Percentiles rank a stretch among this genome's conserved stretches.
phyloP scores from a whole-genome alignment of 1,140 invertebrate species.

The Drosophila littoralis region DNA sequence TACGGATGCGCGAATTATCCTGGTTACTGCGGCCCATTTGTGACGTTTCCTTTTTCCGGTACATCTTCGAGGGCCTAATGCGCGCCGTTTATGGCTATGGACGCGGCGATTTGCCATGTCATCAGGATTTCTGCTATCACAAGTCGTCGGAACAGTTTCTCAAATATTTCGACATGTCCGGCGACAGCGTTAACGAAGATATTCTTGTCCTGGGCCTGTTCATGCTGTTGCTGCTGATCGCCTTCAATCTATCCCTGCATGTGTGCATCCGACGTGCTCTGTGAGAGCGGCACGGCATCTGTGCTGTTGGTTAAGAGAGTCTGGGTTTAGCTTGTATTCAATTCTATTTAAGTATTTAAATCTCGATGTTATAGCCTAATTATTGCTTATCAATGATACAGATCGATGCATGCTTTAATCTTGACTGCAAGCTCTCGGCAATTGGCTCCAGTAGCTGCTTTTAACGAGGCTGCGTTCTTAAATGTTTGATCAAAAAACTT shows the following conservation, averaged over 20 bases:
- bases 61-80: constrained; percentile 91
- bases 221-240: constrained; percentile 49
- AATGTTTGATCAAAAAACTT: no score
- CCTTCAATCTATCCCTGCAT: constrained; percentile 63
- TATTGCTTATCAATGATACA: neutral
- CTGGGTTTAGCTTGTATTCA: neutral
- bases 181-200: constrained; percentile 77
- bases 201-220: constrained; percentile 49
- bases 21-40: constrained; percentile 89
- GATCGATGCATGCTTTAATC: no score
- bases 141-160: constrained; percentile 84
- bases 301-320: neutral
- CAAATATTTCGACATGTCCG: constrained; percentile 84
- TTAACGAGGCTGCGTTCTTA: no score
- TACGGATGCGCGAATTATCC: constrained; percentile 91
- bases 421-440: no score
- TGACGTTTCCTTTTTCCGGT: constrained; percentile 91
- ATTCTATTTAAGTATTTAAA: neutral
- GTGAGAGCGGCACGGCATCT: neutral
- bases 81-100: constrained; percentile 90
- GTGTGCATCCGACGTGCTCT: constrained; percentile 62
- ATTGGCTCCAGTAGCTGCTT: no score
- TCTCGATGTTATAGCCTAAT: neutral
- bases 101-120: constrained; percentile 86
- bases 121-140: constrained; percentile 84